Base-by-base conservation (phyloP, 2,888 invertebrate species). In the Abrostola triplasia region DNA sequence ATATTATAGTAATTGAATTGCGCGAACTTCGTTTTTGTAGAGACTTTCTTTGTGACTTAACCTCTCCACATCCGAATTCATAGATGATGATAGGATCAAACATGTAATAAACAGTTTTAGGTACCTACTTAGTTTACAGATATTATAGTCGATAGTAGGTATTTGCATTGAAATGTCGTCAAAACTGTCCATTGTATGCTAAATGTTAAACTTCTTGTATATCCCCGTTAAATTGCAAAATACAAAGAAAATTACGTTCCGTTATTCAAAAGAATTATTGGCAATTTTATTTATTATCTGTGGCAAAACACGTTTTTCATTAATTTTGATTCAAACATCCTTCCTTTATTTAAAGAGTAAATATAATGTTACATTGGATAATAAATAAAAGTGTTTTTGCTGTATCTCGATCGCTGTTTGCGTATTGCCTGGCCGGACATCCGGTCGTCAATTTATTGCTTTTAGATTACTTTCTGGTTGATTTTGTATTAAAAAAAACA, bases 301-400 rank as follows among this genome's bases (percentile, higher is more conserved):
- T 13, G 24, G 24, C 24, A 24, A 24, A 24, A 24, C 24, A 24
- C 13, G 6, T 6, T 41, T 41, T 24, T 24, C 24, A 7, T 24
- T 9, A 9, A 44, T 47, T 6, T 24, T 12, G 24, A 1, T 13
- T 9, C 8, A 47, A 24, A 47, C 44, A 47, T 44, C 44, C 44
- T 24, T 24, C 44, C 44, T 44, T 47, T 24, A 24, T 24, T 24
- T 24, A 24, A 24, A 24, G 13, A 0, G 24, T 5, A 24, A 41
- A 47, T 8, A 13, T 8, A 44, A 44, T 47, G 7, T 24, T 9
- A 47, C 44, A 47, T 47, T 24, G 24, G 44, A 24, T 24, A 13
- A 7, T 47, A 47, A 47, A 47, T 47, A 47, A 47, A 13, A 13
- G 13, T 12, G 12, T 47, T 47, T 47, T 47, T 47, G 44, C 44